Evolutionary conservation across 2,797 vertebrate species (phyloP), one percentile per base, ranked within the genome.

Genomic region (Lepilemur septentrionalis): DNA sequence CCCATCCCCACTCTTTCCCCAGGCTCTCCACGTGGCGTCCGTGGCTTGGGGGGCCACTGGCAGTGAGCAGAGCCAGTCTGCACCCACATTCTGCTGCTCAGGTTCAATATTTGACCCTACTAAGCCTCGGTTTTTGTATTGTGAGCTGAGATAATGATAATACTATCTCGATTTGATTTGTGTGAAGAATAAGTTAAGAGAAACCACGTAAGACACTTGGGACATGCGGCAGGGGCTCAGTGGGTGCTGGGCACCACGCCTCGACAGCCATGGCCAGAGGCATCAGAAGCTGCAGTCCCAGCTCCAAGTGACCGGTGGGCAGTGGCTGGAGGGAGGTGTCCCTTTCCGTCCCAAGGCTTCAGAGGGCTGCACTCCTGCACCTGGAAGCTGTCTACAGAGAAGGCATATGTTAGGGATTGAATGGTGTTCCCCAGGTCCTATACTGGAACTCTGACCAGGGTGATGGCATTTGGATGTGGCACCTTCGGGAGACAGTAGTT

Each of bases 211-310:
- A 48, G 35, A 9, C 1, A 50, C 61, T 7, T 3, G 25, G 28
- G 48, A 38, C 2, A 1, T 48, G 2, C 1, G 1, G 28, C 57
- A 22, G 2, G 25, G 30, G 46, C n/a, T 59, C 23, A 0, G 0
- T 5, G 87, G 25, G 55, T 11, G 32, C 6, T 13, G 43, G 38
- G 2, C 8, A 38, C 2, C 7, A 8, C 0, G 46, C 10, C 28
- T 8, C 0, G 7, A 61, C 7, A 0, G 2, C 46, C 46, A 48
- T 10, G 12, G 46, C 46, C 46, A 48, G 46, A 14, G 50, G 10
- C 55, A 23, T 1, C 46, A 2, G 41, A 17, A 32, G 41, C 38
- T 48, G 2, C 2, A 3, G 30, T 28, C 65, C 38, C 6, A 25
- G 67, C 43, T 75, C 59, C 3, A 7, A 4, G 48, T 14, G 67